Evolutionary conservation across 2,797 vertebrate species (phyloP).

Genomic region (Pagetopsis macropterus): DNA sequence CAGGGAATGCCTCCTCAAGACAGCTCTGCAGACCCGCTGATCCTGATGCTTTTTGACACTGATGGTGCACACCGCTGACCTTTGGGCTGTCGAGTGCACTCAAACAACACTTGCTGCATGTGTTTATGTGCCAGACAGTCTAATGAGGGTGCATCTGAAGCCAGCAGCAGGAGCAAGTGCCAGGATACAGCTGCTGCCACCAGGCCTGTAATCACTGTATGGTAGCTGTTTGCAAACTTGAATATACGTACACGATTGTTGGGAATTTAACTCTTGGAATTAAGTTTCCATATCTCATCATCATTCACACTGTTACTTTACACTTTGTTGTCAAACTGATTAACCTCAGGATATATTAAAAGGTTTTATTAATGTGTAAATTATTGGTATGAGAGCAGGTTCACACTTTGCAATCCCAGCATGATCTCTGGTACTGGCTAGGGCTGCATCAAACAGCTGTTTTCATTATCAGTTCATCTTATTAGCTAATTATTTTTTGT

Average conservation of each 20-base stretch:
- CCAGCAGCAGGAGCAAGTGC: slow-evolving; percentile 75
- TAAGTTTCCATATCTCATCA: not conserved
- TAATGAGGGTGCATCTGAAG: slow-evolving; percentile 84
- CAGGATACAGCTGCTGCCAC: slow-evolving; percentile 85
- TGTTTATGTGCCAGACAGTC: slow-evolving; percentile 83
- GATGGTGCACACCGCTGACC: slow-evolving; percentile 77
- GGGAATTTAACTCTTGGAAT: not conserved
- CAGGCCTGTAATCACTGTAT: slow-evolving; percentile 81
- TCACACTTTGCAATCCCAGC: not conserved
- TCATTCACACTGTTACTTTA: not conserved
- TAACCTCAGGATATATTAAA: not conserved
- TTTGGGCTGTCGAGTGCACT: slow-evolving; percentile 75
- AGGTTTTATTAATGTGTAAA: not conserved
- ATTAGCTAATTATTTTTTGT: not conserved
- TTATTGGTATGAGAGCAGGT: not conserved
- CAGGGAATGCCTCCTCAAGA: slow-evolving; percentile 55
- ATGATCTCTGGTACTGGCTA: not conserved
- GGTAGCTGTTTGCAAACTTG: not conserved
- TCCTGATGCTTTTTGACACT: slow-evolving; percentile 80
- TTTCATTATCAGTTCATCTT: not conserved
- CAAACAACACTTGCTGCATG: slow-evolving; percentile 83
- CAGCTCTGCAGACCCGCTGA: slow-evolving; percentile 64
- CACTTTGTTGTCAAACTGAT: not conserved
- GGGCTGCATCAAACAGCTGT: not conserved
- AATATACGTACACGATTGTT: not conserved